Conservation (phyloP, 1,140 invertebrate species). For the Drosophila sp. region DNA sequence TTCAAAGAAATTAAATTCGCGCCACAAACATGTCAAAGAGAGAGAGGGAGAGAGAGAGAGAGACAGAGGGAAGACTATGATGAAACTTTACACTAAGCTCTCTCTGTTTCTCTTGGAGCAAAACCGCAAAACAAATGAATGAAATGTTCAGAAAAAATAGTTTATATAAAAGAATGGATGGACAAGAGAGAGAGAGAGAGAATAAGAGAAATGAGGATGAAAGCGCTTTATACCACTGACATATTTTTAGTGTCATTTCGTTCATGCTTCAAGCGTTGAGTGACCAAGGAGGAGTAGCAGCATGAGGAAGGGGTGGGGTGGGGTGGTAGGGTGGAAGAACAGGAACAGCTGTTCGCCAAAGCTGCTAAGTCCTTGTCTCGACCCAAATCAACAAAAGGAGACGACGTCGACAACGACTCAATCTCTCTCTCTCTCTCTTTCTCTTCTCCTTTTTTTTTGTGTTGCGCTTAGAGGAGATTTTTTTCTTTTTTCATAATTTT, state of each 20-base stretch:
- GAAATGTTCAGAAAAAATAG: conserved; percentile 57
- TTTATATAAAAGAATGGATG: conserved; percentile 45
- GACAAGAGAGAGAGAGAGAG: conserved; percentile 10
- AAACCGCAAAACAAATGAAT: conserved; percentile 77
- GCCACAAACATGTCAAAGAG: conserved; percentile 19
- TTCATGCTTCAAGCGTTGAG: conserved; percentile 10
- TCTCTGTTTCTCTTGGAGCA: conserved; percentile 15
- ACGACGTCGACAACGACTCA: conserved; percentile 20
- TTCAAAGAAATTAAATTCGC: conserved; percentile 43
- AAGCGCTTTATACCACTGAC: conserved; percentile 46
- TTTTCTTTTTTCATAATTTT: conserved; percentile 2
- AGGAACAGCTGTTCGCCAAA: conserved; percentile 47
- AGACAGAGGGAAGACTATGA: conserved; percentile 19
- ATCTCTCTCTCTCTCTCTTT: conserved; percentile 24
- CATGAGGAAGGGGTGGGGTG: neutral
- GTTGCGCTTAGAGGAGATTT: conserved; percentile 4
- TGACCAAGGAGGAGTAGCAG: conserved; percentile 24
- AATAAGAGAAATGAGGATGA: neutral
- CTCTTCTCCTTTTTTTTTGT: conserved; percentile 40
- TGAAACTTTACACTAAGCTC: conserved; percentile 52
- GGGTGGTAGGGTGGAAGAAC: neutral
- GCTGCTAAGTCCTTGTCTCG: conserved; percentile 72
- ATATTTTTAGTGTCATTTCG: conserved; percentile 75
- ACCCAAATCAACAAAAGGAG: conserved; percentile 69
- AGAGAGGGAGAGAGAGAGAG: conserved; percentile 8